phyloP scores from a whole-genome alignment of 2,888 invertebrate genomes.

The Protonemura montana region DNA sequence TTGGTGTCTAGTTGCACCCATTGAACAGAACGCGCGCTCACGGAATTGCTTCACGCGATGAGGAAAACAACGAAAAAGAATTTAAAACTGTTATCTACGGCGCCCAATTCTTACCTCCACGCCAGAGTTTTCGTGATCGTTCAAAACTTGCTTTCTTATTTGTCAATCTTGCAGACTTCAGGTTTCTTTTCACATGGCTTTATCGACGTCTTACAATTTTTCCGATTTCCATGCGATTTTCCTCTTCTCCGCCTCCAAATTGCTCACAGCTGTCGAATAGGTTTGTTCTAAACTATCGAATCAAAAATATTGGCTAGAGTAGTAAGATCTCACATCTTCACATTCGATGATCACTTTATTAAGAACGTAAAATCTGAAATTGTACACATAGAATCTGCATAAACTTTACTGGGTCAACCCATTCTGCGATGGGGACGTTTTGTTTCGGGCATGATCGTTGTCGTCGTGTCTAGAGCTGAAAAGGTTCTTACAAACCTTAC shows the following conservation, averaged over 20 bases:
- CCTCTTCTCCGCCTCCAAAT: neutral
- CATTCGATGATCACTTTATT: neutral
- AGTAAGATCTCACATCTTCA: neutral
- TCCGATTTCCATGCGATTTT: neutral
- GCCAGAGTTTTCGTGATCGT: neutral
- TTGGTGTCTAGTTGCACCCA: neutral
- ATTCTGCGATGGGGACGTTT: neutral
- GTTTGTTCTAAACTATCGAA: neutral
- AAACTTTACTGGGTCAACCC: neutral
- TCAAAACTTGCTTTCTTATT: neutral
- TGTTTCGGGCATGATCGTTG: neutral
- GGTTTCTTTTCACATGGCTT: neutral
- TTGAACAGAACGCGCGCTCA: too few relatives aligned
- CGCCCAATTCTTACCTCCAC: neutral
- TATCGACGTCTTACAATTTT: neutral
- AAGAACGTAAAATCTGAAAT: neutral
- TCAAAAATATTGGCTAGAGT: neutral
- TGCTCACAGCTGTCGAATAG: neutral
- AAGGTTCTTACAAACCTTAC: neutral
- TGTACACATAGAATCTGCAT: neutral
- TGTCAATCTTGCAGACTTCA: neutral
- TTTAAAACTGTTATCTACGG: neutral
- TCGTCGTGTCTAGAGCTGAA: neutral
- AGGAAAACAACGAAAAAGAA: neutral
- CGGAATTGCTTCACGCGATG: neutral